phyloP scores from a whole-genome alignment of 2,797 vertebrate species.

The Tauraco hartlaubi region DNA sequence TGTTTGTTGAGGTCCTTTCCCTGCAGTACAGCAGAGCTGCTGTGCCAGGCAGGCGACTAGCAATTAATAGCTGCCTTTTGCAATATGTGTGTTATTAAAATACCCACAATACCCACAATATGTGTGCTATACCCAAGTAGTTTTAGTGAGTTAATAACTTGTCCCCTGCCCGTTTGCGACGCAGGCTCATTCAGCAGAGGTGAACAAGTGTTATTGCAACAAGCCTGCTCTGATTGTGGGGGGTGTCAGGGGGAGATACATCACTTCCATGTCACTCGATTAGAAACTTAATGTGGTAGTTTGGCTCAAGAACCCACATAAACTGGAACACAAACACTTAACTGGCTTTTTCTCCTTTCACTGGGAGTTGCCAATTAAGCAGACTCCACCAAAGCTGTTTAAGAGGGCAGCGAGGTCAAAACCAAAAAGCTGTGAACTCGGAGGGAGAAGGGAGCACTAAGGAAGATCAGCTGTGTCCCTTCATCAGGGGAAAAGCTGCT shows the following conservation, averaged over 20 bases:
- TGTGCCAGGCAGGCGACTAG: neutral
- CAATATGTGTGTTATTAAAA: fast-evolving
- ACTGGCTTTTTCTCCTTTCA: neutral
- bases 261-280: neutral
- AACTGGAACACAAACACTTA: neutral
- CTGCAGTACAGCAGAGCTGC: neutral
- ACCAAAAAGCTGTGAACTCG: neutral
- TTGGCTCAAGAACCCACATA: neutral
- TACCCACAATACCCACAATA: too few species aligned
- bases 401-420: neutral
- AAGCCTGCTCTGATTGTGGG: neutral
- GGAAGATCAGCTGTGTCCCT: neutral
- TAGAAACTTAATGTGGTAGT: neutral
- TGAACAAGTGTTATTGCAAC: neutral
- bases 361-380: neutral
- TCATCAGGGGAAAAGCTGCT: neutral
- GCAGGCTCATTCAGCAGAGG: neutral
- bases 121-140: too few species aligned
- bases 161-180: fast-evolving
- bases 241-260: fast-evolving
- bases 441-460: neutral
- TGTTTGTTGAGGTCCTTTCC: neutral
- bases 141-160: neutral
- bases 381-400: neutral
- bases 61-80: neutral